A percentile compares a stretch with the other conserved stretches of the same genome.
Evolutionary conservation across 2,113 vertebrate genomes (phyloP).

Genomic region (Xiphias gladius): DNA sequence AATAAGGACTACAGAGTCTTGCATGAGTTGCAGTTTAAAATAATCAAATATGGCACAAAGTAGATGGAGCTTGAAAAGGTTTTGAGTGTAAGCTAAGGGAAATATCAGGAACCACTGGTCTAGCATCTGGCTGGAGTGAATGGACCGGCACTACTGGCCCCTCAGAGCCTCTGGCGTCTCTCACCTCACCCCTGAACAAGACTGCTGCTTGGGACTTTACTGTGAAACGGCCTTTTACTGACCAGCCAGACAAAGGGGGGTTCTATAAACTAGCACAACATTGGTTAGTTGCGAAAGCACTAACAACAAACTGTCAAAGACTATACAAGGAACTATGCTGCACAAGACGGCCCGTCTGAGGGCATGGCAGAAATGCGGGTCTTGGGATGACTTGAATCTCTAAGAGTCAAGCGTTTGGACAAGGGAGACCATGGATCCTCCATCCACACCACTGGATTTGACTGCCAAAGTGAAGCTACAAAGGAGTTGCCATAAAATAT

Average conservation of each 20-base stretch:
- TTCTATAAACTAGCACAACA: constrained; percentile 81
- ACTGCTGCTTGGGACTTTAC: constrained; percentile 80
- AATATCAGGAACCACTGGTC: constrained; percentile 74
- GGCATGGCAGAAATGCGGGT: constrained; percentile 61
- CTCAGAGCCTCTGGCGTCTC: constrained; percentile 74
- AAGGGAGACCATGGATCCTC: constrained; percentile 65
- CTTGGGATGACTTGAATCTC: constrained; percentile 56
- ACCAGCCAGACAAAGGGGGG: constrained; percentile 72
- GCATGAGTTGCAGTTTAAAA: constrained; percentile 75
- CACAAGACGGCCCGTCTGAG: constrained; percentile 70
- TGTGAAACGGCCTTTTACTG: constrained; percentile 81
- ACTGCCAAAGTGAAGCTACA: constrained; percentile 84
- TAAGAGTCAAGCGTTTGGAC: constrained; percentile 65
- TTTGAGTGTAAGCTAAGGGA: constrained; percentile 38
- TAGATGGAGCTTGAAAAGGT: constrained; percentile 59
- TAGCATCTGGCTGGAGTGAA: constrained; percentile 79
- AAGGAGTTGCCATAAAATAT: constrained; percentile 78
- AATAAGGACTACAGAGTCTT: constrained; percentile 57
- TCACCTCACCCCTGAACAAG: constrained; percentile 64
- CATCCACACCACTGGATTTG: constrained; percentile 69
- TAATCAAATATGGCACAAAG: constrained; percentile 59
- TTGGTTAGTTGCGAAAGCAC: constrained; percentile 74
- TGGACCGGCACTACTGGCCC: constrained; percentile 59
- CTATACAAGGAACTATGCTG: constrained; percentile 80
- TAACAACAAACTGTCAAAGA: constrained; percentile 79